Conservation (phyloP, 2,888 invertebrate species). For the Dicycla oo region DNA sequence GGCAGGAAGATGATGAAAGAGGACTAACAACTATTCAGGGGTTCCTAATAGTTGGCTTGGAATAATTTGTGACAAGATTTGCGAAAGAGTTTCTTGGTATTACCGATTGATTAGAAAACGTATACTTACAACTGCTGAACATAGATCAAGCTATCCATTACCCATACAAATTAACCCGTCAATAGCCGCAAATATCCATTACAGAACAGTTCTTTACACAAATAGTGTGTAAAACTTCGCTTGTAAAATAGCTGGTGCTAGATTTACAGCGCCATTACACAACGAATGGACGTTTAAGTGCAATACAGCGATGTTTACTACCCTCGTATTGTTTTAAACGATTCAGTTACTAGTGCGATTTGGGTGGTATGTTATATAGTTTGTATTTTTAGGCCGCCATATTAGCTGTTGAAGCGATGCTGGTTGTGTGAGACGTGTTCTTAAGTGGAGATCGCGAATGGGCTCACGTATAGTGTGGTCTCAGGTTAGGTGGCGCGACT, state of each 20-base stretch:
- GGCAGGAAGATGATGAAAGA: too few relatives aligned
- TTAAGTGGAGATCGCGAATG: background rate
- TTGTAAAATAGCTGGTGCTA: constrained; percentile 34
- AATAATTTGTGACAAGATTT: background rate
- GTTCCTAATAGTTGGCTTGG: background rate
- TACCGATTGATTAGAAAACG: background rate
- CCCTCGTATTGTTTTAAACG: constrained; percentile 57
- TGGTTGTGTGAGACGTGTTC: background rate
- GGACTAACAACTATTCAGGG: too few relatives aligned
- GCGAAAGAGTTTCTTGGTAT: background rate
- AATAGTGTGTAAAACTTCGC: constrained; percentile 35
- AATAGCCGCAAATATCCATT: constrained; percentile 31
- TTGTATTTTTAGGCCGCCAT: constrained; percentile 22
- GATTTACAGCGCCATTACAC: constrained; percentile 59
- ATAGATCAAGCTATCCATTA: background rate
- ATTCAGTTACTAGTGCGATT: constrained; percentile 42
- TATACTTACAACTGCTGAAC: background rate
- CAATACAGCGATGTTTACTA: constrained; percentile 43
- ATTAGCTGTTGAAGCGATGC: background rate
- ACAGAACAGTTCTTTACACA: constrained; percentile 38
- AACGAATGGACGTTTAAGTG: constrained; percentile 39
- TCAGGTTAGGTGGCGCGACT: background rate
- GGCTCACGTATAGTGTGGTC: background rate
- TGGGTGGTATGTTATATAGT: constrained; percentile 47
- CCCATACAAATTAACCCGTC: constrained; percentile 4